Conservation (phyloP, 2,113 vertebrate genomes). For the Chaenocephalus aceratus region DNA sequence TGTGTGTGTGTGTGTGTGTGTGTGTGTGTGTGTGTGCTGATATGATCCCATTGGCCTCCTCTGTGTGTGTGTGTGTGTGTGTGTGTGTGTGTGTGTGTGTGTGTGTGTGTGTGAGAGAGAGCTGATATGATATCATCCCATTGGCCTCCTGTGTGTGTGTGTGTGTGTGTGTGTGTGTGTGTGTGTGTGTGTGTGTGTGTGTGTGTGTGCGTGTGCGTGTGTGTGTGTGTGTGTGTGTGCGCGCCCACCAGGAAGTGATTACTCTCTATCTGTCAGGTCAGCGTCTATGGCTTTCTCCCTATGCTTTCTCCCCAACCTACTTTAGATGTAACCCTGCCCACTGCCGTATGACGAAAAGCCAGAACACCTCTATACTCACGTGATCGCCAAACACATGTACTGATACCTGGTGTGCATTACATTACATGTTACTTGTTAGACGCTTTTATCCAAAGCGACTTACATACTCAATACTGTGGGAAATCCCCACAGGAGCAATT, state of each 20-base stretch:
- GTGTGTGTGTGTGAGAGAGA: constrained; percentile 24
- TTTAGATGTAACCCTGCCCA: no score
- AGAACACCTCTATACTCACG: no score
- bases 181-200: constrained; percentile 34
- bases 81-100: constrained; percentile 27
- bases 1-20: constrained; percentile 43
- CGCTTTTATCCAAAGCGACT: no score
- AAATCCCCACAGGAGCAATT: no score
- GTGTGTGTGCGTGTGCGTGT: constrained; percentile 45
- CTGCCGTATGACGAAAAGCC: no score
- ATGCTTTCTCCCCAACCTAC: no score
- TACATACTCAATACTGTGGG: no score
- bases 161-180: constrained; percentile 9
- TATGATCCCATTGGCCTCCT: no score
- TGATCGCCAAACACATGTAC: no score
- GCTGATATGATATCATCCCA: constrained; percentile 82
- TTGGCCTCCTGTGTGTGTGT: constrained; percentile 67
- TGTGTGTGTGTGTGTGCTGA: constrained; percentile 43
- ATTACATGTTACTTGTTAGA: no score
- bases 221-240: constrained; percentile 51
- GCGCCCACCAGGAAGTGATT: constrained; percentile 80
- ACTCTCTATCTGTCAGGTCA: constrained; percentile 62
- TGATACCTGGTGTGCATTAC: no score
- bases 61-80: constrained; percentile 3
- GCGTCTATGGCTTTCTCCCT: no score